Evolutionary conservation across 1,140 invertebrate genomes (phyloP).

Genomic region (Diprion similis): DNA sequence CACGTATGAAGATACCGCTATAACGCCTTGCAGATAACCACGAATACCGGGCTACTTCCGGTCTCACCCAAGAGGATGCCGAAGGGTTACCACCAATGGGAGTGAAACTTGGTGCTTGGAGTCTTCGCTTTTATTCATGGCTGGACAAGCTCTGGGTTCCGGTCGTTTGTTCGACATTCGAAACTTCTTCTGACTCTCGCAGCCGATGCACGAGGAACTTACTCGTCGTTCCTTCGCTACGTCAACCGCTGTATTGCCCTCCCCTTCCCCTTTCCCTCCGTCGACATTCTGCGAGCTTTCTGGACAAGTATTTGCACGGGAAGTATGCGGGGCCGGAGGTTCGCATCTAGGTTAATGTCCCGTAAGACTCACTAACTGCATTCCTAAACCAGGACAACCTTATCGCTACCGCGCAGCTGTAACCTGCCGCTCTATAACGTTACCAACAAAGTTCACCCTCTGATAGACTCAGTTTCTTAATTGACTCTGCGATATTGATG

Average conservation of each 20-base stretch:
- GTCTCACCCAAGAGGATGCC: too few species aligned
- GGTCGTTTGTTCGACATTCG: not conserved
- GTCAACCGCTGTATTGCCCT: too few species aligned
- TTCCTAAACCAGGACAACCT: not conserved
- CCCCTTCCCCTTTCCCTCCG: too few species aligned
- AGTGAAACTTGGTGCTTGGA: not conserved
- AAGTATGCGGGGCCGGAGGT: not conserved
- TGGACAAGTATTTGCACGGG: not conserved
- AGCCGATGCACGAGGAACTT: not conserved
- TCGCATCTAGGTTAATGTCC: slow-evolving; percentile 10
- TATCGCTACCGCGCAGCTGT: not conserved
- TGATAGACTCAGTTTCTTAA: too few species aligned
- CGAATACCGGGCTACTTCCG: too few species aligned
- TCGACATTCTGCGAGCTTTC: too few species aligned
- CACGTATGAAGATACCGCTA: not conserved
- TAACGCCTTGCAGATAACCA: too few species aligned
- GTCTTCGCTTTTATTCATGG: too few species aligned
- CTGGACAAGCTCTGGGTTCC: not conserved
- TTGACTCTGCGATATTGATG: too few species aligned
- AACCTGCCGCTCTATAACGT: too few species aligned
- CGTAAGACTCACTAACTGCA: slow-evolving; percentile 14
- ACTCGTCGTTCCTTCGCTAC: too few species aligned
- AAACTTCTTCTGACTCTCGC: not conserved
- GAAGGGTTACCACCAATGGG: not conserved
- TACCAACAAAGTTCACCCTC: too few species aligned